phyloP scores from a whole-genome alignment of 2,888 invertebrate genomes.

The Herminia tarsipennalis region DNA sequence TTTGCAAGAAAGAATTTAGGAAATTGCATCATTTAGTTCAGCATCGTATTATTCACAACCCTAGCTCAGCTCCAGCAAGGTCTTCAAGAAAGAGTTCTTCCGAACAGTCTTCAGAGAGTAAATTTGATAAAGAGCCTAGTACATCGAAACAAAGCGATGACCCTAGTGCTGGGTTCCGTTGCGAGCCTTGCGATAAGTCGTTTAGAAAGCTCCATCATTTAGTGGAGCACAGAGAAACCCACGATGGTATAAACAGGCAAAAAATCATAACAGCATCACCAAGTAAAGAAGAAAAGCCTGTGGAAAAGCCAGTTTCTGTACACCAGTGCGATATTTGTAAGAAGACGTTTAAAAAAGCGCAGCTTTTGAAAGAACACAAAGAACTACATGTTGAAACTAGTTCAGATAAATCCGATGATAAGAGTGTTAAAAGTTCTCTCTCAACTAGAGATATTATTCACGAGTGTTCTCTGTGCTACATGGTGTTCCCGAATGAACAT shows the following conservation, averaged over 20 bases:
- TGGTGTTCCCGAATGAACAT: constrained; percentile 83
- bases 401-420: constrained; percentile 78
- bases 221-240: constrained; percentile 81
- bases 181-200: constrained; percentile 82
- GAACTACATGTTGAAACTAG: constrained; percentile 75
- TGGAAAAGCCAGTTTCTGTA: constrained; percentile 51
- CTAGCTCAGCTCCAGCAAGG: constrained; percentile 50
- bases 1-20: constrained; percentile 79
- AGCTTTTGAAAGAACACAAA: constrained; percentile 78
- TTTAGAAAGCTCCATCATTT: constrained; percentile 81
- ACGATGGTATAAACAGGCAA: constrained; percentile 75
- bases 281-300: constrained; percentile 33
- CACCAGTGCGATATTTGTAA: constrained; percentile 77
- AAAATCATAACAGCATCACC: constrained; percentile 45
- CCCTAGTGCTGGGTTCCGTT: constrained; percentile 74
- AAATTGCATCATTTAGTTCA: constrained; percentile 80
- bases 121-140: constrained; percentile 51
- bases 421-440: constrained; percentile 72
- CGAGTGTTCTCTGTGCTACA: constrained; percentile 81
- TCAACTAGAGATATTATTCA: constrained; percentile 82
- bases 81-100: constrained; percentile 66
- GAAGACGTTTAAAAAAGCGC: constrained; percentile 76
- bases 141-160: constrained; percentile 62
- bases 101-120: constrained; percentile 64
- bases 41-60: constrained; percentile 75